phyloP scores from a whole-genome alignment of 1,140 invertebrate species.

The Cheumatopsyche charites region DNA sequence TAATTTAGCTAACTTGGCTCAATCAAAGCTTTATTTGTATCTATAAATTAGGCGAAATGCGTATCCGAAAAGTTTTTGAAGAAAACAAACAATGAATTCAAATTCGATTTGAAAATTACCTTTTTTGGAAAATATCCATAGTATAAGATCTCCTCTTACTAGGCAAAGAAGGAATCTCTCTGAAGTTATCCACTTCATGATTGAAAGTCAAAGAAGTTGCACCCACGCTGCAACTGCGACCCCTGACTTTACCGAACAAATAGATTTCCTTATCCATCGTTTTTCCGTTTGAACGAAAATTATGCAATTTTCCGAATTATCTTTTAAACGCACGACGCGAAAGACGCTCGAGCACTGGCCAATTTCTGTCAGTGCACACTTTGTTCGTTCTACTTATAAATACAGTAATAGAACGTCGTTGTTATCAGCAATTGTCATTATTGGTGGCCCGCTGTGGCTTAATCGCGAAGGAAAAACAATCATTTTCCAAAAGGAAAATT shows the following conservation, averaged over 20 bases:
- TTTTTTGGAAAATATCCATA: conserved; percentile 43
- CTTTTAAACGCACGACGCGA: background rate
- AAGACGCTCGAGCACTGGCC: background rate
- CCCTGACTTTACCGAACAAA: conserved; percentile 7
- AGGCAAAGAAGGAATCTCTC: background rate
- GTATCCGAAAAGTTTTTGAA: no score
- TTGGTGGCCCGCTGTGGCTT: conserved; percentile 40
- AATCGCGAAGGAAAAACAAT: background rate
- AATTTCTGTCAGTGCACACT: background rate
- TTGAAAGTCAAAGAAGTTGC: conserved; percentile 12
- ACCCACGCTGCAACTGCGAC: conserved; percentile 39
- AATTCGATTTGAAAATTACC: conserved; percentile 24
- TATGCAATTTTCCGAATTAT: background rate
- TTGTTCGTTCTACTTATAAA: background rate
- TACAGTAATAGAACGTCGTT: conserved; percentile 28
- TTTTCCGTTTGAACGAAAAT: background rate
- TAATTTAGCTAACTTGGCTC: no score
- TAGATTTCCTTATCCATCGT: background rate
- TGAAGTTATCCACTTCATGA: background rate
- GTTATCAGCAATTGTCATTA: conserved; percentile 47
- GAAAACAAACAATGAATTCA: no score
- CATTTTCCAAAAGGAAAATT: no score
- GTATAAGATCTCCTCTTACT: conserved; percentile 42
- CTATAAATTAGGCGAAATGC: no score
- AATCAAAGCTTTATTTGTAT: no score